Evolutionary conservation across 2,113 vertebrate genomes (phyloP), one percentile per base, ranked within the genome.

Genomic region (Limnothrissa miodon): DNA sequence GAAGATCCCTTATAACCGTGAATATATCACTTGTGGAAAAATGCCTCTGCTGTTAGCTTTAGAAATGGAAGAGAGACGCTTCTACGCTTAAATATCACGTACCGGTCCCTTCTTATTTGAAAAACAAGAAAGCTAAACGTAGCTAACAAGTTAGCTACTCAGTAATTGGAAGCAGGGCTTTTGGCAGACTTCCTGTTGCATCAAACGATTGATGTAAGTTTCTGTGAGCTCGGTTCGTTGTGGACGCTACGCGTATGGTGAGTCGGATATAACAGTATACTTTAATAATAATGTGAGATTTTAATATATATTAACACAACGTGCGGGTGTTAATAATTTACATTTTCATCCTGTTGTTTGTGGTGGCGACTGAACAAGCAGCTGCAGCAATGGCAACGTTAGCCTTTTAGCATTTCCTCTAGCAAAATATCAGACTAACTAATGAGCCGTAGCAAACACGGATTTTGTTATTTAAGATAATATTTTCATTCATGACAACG

Each of bases 111-210:
- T 70, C 36, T 70, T 13, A 36, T 13, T 23, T 62, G 36, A 70
- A 1, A 70, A 70, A 70, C 62, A 33, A 70, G 25, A 70, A 70
- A 70, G 33, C 62, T 36, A 70, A 33, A 29, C 33, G 21, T 70
- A 70, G 62, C 62, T 70, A 70, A 4, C 33, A 1, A 36, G 29
- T 70, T 70, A 70, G 62, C 62, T 70, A 70, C 11, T 70, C 33
- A 13, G 10, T 36, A 29, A 36, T 7, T 62, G 62, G 29, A 36
- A 33, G 29, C 62, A 36, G 1, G 29, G 17, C 36, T 70, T 70
- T 70, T 70, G 62, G 62, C 25, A 70, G 62, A 70, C 62, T 70
- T 70, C 62, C 62, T 70, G 62, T 70, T 70, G 62, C 62, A 70
- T 70, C 25, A 70, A 70, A 33, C 62, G 25, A 70, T 70, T 70